phyloP scores from a whole-genome alignment of 2,113 vertebrate genomes.

The Theristicus caerulescens region DNA sequence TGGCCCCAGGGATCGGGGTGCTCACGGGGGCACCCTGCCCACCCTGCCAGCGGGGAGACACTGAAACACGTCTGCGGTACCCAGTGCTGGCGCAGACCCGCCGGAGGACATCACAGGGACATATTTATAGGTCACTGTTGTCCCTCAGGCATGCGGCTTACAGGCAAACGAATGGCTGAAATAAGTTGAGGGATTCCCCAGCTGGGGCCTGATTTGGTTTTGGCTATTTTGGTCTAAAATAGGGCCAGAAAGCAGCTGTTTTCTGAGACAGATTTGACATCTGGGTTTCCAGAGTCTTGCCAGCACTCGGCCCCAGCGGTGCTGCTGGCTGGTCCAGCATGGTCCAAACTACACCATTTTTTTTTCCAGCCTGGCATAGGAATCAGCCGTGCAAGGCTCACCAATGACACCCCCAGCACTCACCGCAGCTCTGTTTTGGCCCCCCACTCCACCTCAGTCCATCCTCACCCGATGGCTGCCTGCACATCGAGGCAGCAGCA shows the following conservation, averaged over 20 bases:
- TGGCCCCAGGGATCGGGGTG: not conserved
- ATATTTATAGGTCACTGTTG: not conserved
- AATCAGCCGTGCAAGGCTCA: not conserved
- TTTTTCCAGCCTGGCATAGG: not conserved
- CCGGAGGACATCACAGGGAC: rapidly evolving
- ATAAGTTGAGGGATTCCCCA: constrained; percentile 1
- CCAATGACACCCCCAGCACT: not conserved
- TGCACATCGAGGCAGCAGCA: too few relatives aligned
- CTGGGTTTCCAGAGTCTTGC: not conserved
- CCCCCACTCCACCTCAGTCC: not conserved
- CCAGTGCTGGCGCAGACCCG: rapidly evolving
- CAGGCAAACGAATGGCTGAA: not conserved
- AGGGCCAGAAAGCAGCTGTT: not conserved
- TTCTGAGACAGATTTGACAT: not conserved
- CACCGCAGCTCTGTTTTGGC: not conserved
- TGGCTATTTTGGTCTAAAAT: not conserved
- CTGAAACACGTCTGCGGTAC: rapidly evolving
- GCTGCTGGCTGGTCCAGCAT: not conserved
- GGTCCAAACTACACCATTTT: rapidly evolving
- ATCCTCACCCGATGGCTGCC: too few relatives aligned
- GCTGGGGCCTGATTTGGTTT: not conserved
- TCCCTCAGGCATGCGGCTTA: not conserved
- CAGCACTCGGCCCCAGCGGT: not conserved
- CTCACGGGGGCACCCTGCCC: not conserved
- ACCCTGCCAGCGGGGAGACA: rapidly evolving